Evolutionary conservation across 2,113 vertebrate genomes (phyloP), one percentile per base, ranked within the genome.

Genomic region (Lutjanus erythropterus): DNA sequence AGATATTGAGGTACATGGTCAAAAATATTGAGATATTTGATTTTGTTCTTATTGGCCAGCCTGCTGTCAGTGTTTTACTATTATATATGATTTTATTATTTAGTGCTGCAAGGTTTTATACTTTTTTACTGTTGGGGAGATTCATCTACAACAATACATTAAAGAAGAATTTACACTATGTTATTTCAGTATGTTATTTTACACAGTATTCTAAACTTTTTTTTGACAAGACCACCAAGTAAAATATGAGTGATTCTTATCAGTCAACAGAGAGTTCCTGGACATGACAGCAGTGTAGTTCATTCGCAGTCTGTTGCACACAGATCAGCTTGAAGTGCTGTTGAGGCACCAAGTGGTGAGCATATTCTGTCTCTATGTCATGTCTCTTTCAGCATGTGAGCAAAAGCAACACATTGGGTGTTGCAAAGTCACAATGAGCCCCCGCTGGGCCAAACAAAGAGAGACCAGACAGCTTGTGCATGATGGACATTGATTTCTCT

Each of bases 381-480:
- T 42, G 74, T 71, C 67, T 85, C 62, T 81, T 85, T 68, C 69
- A 78, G 74, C 77, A 47, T 8, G 64, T 4, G 12, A 75, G 31
- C 59, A 37, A 82, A 61, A 76, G 66, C 55, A 56, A 67, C 79
- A 75, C 87, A 58, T 35, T 1, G 56, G 74, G 74, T 70, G 81
- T 64, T 52, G 41, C 44, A 12, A 66, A 80, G 78, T 55, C 78
- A 83, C 39, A 89, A 69, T 35, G 44, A 83, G 55, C 53, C 62
- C 86, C 81, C 14, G 46, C 81, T 71, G 81, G 9, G 56, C 11
- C n/a, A 27, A 78, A 83, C 82, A 82, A 69, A 76, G 42, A 60
- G 59, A 27, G 69, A 78, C 27, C 49, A 73, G 78, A 88, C 61
- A 56, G 61, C 76, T 50, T 65, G 71, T 1, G 46, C 68, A n/a